Base-by-base conservation (phyloP, 2,888 invertebrate species). In the Polyommatus icarus region DNA sequence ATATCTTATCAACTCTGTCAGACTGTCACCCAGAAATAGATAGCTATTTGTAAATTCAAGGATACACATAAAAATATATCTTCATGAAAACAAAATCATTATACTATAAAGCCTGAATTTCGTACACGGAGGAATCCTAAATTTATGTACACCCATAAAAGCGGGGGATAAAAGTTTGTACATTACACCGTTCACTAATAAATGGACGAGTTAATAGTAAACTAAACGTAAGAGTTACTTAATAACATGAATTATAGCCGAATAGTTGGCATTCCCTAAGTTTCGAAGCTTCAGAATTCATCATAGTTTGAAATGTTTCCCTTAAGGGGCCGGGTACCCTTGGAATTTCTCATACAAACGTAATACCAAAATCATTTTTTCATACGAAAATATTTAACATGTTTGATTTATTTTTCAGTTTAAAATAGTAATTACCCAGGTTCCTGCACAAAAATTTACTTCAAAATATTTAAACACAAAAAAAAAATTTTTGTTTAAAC, bases 61-160 rank as follows among this genome's bases (percentile, higher is more conserved):
- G 29, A 32, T 67, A 29, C 29, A 29, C 67, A 67, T 67, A 67
- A 67, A 61, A 67, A 67, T 67, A 67, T 67, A 67, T 67, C 67
- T 67, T 67, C 67, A 32, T 67, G 29, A 29, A 67, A 67, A 67
- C 67, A 67, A 7, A 67, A 67, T 67, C 67, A 67, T 67, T 67
- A 67, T 67, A 67, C 67, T 67, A 67, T 67, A 67, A 67, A 67
- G 67, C 67, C 67, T 18, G 18, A 29, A 32, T 29, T 67, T 67
- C 67, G 67, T 29, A 40, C 72, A n/a, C 36, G 36, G n/a, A 40
- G 72, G 40, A 72, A 40, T 36, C 40, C 40, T 10, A 72, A 72
- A 72, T 72, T 72, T 72, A 72, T 72, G 20, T 72, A 40, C 36
- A 71, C 40, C 36, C 20, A 72, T 72, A 72, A 72, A 32, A 72